Conservation (phyloP, 2,888 invertebrate species). For the Melitaea athalia region DNA sequence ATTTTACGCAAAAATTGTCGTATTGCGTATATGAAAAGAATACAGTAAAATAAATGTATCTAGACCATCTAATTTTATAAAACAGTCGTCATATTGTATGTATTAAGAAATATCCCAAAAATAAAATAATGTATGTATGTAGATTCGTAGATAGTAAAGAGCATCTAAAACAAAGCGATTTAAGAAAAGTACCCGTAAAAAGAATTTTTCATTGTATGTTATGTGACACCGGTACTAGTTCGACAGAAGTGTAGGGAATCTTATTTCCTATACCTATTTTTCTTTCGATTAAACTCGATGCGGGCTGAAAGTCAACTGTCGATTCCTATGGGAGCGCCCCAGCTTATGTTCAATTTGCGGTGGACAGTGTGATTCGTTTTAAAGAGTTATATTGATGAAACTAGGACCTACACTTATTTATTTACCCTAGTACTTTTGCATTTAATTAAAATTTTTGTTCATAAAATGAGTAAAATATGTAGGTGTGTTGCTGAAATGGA, state of each 20-base stretch:
- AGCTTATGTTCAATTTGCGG: slow-evolving; percentile 38
- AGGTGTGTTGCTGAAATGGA: too few species aligned
- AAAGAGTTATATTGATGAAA: slow-evolving; percentile 25
- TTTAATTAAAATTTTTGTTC: not conserved
- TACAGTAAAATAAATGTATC: too few species aligned
- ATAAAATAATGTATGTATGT: too few species aligned
- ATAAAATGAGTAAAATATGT: too few species aligned
- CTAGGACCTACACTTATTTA: slow-evolving; percentile 6
- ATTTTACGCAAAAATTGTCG: too few species aligned
- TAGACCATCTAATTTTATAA: too few species aligned
- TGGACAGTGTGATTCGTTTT: slow-evolving; percentile 25
- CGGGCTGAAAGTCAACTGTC: slow-evolving; percentile 28
- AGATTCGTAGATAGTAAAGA: too few species aligned
- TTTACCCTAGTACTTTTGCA: not conserved
- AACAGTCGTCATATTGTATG: too few species aligned
- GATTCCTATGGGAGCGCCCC: slow-evolving; percentile 25
- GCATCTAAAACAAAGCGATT: too few species aligned
- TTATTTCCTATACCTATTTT: slow-evolving; percentile 29
- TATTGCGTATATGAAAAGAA: too few species aligned
- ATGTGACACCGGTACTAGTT: not conserved
- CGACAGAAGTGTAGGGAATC: slow-evolving; percentile 15
- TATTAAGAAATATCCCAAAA: too few species aligned
- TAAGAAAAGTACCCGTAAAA: too few species aligned
- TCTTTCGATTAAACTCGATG: slow-evolving; percentile 35
- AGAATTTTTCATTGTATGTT: not conserved